A percentile compares a stretch with the other conserved stretches of the same genome.
Conservation (phyloP, 2,797 vertebrate genomes). For the Crax fasciolata region DNA sequence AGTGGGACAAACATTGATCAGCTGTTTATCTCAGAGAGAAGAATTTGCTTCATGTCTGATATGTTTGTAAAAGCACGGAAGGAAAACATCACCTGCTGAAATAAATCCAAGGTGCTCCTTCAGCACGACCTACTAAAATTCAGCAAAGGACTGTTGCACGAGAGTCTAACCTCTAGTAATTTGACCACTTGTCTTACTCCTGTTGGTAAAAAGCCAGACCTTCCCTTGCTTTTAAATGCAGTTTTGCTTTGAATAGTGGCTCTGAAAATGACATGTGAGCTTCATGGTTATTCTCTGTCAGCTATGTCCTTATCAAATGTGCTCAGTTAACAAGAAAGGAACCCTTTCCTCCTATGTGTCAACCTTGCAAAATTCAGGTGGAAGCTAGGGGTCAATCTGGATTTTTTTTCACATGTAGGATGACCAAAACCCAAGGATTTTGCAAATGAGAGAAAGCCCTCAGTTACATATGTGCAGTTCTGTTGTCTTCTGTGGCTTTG, state of each 20-base stretch:
- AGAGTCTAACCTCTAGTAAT: not conserved
- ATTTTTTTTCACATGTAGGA: not conserved
- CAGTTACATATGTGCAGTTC: not conserved
- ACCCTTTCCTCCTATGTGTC: not conserved
- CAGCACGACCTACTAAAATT: not conserved
- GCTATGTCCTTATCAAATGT: not conserved
- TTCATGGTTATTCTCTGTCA: not conserved
- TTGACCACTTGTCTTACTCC: not conserved
- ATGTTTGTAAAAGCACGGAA: not conserved
- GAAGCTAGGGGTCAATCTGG: not conserved
- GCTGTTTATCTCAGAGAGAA: not conserved
- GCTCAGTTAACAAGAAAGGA: not conserved
- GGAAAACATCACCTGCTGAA: not conserved
- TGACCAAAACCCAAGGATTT: not conserved
- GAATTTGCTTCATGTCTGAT: not conserved
- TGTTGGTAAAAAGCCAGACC: not conserved
- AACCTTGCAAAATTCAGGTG: not conserved
- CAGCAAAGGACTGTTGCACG: not conserved
- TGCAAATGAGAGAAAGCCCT: not conserved
- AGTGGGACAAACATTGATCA: not conserved
- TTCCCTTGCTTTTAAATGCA: not conserved
- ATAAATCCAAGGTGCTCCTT: not conserved
- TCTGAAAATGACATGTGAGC: not conserved
- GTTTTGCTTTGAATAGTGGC: slow-evolving; percentile 17
- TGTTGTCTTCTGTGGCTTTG: not conserved